phyloP scores from a whole-genome alignment of 2,797 vertebrate species.

The Phaenicophaeus curvirostris region DNA sequence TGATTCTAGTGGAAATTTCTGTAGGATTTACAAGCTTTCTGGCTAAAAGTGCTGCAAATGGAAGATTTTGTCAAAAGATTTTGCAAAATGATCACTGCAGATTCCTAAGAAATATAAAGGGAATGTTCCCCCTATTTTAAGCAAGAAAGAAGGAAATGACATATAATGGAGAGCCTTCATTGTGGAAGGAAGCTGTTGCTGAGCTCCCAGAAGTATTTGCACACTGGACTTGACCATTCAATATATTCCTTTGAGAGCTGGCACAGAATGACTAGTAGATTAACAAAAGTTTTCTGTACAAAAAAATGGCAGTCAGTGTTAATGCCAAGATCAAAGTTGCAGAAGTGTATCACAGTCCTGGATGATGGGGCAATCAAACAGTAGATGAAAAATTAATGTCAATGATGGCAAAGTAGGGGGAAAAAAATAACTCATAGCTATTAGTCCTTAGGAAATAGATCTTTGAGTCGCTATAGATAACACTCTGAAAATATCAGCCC shows the following conservation, averaged over 20 bases:
- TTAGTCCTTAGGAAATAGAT: neutral
- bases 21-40: neutral
- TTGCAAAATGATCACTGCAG: neutral
- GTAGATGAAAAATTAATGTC: slow-evolving; percentile 1
- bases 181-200: neutral
- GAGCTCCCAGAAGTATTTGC: neutral
- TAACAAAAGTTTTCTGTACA: neutral
- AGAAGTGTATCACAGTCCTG: neutral
- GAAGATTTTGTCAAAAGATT: neutral
- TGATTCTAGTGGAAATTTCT: neutral
- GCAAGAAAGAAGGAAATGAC: neutral
- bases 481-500: neutral
- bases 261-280: neutral
- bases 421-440: neutral
- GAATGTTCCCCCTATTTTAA: neutral
- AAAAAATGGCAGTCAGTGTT: neutral
- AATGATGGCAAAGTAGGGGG: neutral
- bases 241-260: neutral
- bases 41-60: neutral
- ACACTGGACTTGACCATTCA: neutral
- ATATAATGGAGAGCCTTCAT: neutral
- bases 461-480: neutral
- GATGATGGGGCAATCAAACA: neutral
- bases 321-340: neutral
- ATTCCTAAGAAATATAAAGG: neutral